A percentile compares a stretch with the other conserved stretches of the same genome.
Conservation (phyloP, 2,113 vertebrate species). For the Campylorhamphus procurvoides region DNA sequence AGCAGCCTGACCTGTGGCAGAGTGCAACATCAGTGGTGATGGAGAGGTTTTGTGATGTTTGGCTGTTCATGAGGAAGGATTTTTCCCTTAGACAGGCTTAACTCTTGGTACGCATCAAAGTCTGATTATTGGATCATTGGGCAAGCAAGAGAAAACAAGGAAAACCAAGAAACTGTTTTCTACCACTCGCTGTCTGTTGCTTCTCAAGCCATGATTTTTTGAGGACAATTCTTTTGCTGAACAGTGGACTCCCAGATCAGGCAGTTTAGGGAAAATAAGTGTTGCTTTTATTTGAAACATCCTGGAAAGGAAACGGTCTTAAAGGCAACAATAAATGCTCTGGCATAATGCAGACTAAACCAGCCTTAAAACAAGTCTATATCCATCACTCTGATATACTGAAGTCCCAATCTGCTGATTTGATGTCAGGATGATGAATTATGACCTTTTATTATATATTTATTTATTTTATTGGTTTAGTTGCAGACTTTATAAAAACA, state of each 20-base stretch:
- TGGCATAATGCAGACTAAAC: conserved; percentile 49
- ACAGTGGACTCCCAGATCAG: neutral
- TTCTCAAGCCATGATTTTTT: neutral
- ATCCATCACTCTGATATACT: conserved; percentile 54
- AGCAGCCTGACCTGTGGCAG: neutral
- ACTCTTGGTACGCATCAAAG: neutral
- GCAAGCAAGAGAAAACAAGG: neutral
- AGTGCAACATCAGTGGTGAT: fast-evolving
- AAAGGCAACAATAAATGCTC: conserved; percentile 30
- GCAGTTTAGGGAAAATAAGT: neutral
- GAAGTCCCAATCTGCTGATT: conserved; percentile 60
- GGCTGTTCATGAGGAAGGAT: neutral
- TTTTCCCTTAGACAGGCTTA: neutral
- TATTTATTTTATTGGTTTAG: conserved; percentile 59
- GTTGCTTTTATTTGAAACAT: neutral
- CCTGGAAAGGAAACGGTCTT: conserved; percentile 7
- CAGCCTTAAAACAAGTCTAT: conserved; percentile 41
- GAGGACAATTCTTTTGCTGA: neutral
- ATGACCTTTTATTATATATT: conserved; percentile 54
- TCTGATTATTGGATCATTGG: neutral
- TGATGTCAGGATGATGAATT: conserved; percentile 67
- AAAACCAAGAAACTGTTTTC: neutral
- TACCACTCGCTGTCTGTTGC: neutral
- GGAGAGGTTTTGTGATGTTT: neutral
- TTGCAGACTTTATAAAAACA: conserved; percentile 54